Conservation (phyloP, 2,888 invertebrate genomes). For the Eumacrocentrus americanus region DNA sequence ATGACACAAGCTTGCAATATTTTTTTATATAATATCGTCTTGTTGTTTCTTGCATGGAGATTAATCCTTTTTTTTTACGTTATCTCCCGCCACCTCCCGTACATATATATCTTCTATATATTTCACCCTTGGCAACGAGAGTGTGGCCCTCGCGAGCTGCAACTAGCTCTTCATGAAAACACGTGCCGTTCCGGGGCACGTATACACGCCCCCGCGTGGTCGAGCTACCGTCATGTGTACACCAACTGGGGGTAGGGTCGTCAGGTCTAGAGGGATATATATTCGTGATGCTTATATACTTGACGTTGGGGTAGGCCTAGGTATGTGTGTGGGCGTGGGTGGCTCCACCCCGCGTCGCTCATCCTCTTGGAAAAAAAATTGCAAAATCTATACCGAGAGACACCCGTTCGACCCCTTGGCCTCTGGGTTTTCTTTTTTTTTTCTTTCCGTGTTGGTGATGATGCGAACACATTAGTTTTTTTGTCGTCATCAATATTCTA, state of each 20-base stretch:
- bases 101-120: conserved; percentile 11
- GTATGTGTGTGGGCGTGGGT: conserved; percentile 52
- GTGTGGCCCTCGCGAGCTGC: conserved; percentile 29
- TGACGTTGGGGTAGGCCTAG: conserved; percentile 55
- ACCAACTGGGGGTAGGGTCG: conserved; percentile 22
- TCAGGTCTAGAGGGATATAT: conserved; percentile 37
- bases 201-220: conserved; percentile 53
- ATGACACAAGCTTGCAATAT: neutral
- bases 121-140: conserved; percentile 18
- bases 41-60: neutral
- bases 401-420: conserved; percentile 24
- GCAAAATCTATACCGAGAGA: conserved; percentile 27
- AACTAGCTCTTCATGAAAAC: conserved; percentile 36
- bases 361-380: conserved; percentile 44
- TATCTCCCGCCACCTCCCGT: conserved; percentile 5
- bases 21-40: neutral
- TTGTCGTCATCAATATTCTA: no score
- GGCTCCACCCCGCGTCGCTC: conserved; percentile 52
- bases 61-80: conserved; percentile 21
- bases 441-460: no score
- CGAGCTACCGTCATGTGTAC: conserved; percentile 30
- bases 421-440: conserved; percentile 6
- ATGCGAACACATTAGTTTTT: no score
- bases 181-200: conserved; percentile 46
- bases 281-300: conserved; percentile 38